Evolutionary conservation across 2,888 invertebrate species (phyloP).

Genomic region (Oxyscelio sp.): DNA sequence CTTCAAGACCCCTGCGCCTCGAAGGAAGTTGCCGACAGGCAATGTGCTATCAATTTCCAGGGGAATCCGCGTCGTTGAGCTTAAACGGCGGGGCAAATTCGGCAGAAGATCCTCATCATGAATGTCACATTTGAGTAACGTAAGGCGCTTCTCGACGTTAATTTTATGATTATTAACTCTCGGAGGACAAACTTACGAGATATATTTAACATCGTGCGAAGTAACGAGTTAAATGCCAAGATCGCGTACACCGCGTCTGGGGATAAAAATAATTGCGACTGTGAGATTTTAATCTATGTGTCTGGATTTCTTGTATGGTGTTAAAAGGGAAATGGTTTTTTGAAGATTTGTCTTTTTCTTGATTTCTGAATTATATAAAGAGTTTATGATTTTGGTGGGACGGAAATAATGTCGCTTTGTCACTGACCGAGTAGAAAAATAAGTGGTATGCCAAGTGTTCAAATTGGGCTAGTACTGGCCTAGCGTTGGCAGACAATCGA

Average conservation of each 20-base stretch:
- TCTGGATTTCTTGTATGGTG: conserved; percentile 47
- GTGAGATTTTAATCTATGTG: conserved; percentile 45
- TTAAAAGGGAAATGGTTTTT: too few species aligned
- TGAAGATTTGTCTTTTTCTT: too few species aligned
- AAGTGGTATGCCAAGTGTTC: too few species aligned
- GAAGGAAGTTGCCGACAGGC: conserved; percentile 56
- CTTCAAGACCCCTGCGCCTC: conserved; percentile 9
- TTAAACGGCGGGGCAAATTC: conserved; percentile 71
- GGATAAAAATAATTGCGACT: conserved; percentile 63
- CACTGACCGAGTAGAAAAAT: too few species aligned
- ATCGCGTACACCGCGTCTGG: conserved; percentile 20
- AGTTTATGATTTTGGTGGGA: too few species aligned
- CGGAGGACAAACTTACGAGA: conserved; percentile 35
- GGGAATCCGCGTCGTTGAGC: conserved; percentile 70
- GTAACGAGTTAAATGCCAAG: conserved; percentile 44
- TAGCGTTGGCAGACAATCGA: too few species aligned
- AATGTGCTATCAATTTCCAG: too few species aligned
- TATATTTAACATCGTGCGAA: conserved; percentile 38
- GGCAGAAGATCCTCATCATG: conserved; percentile 59
- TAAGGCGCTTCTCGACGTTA: conserved; percentile 52
- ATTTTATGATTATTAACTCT: conserved; percentile 71
- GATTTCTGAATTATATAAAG: too few species aligned
- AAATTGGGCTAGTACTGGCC: too few species aligned
- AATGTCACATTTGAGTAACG: conserved; percentile 53
- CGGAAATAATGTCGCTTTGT: too few species aligned